A percentile compares a stretch with the other conserved stretches of the same genome.
phyloP scores from a whole-genome alignment of 2,888 invertebrate species.

The Limnephilus auricula region DNA sequence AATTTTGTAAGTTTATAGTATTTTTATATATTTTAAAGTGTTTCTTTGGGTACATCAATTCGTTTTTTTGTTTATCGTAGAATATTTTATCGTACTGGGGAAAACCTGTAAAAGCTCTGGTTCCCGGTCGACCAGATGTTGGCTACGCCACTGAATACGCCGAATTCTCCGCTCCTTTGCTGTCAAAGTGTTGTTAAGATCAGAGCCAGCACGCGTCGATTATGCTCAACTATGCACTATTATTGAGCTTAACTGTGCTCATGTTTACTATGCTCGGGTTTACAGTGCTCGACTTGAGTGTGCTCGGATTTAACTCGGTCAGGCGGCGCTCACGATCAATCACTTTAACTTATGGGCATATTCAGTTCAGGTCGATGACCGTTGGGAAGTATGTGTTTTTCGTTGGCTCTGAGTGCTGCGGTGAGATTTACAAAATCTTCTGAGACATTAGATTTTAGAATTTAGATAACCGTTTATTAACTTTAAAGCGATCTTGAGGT shows the following conservation, averaged over 20 bases:
- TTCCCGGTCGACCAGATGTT: not conserved
- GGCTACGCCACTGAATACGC: not conserved
- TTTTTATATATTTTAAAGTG: too few species aligned
- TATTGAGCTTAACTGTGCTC: slow-evolving; percentile 2
- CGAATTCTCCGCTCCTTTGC: slow-evolving; percentile 32
- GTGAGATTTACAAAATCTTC: too few species aligned
- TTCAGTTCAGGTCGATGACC: slow-evolving; percentile 63
- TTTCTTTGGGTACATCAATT: too few species aligned
- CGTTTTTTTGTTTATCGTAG: not conserved
- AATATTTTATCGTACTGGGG: not conserved
- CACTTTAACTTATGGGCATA: slow-evolving; percentile 62
- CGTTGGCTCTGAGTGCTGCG: slow-evolving; percentile 2
- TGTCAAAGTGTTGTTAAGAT: slow-evolving; percentile 22
- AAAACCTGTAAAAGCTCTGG: not conserved
- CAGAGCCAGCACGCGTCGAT: slow-evolving; percentile 51
- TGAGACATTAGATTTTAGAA: too few species aligned
- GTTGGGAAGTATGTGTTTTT: slow-evolving; percentile 45
- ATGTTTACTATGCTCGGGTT: not conserved
- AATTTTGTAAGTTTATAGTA: too few species aligned
- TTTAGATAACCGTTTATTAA: too few species aligned
- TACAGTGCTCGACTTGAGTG: not conserved
- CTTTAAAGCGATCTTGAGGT: too few species aligned
- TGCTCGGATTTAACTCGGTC: slow-evolving; percentile 45
- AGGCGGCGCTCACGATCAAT: slow-evolving; percentile 41
- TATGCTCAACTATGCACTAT: slow-evolving; percentile 27